These are phyloP conservation scores for Zygaena filipendulae DNA, from an alignment of 2,888 invertebrate species.

Conservation along the genomic window DNA sequence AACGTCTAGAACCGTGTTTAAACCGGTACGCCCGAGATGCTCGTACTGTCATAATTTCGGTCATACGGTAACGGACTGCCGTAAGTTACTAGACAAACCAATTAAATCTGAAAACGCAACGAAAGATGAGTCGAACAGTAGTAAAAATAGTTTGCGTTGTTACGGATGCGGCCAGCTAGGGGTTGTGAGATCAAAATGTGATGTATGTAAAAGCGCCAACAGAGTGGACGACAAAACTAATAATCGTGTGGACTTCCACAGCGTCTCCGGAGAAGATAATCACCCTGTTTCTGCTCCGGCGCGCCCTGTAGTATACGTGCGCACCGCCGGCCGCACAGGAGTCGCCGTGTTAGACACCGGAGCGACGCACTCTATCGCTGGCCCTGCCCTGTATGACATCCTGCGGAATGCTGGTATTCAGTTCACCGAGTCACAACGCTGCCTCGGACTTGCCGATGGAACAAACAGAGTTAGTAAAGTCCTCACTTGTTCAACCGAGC, in stretches of 20 bases:
- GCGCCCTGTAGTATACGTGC: too few relatives aligned
- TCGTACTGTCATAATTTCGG: too few relatives aligned
- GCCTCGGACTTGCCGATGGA: conserved; percentile 6
- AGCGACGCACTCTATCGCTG: conserved; percentile 8
- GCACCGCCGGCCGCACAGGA: conserved; percentile 1
- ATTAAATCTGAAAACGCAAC: too few relatives aligned
- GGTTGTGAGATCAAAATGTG: conserved; percentile 6
- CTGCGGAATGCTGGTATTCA: conserved; percentile 1
- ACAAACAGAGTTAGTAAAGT: conserved; percentile 1
- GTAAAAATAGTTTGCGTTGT: conserved; percentile 3
- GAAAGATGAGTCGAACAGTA: background rate
- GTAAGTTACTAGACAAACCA: too few relatives aligned
- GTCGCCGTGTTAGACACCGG: conserved; percentile 10
- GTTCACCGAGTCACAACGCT: conserved; percentile 1
- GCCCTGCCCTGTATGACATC: conserved; percentile 5
- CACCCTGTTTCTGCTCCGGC: too few relatives aligned
- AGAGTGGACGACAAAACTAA: too few relatives aligned
- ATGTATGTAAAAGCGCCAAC: too few relatives aligned
- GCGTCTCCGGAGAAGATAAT: too few relatives aligned
- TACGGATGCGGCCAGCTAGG: conserved; percentile 7
- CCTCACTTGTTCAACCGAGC: background rate
- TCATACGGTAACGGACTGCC: too few relatives aligned
- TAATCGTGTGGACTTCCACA: too few relatives aligned
- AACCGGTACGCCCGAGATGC: too few relatives aligned
- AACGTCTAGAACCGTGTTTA: too few relatives aligned